Evolutionary conservation across 1,140 invertebrate genomes (phyloP).

Genomic region (Phthorimaea operculella): DNA sequence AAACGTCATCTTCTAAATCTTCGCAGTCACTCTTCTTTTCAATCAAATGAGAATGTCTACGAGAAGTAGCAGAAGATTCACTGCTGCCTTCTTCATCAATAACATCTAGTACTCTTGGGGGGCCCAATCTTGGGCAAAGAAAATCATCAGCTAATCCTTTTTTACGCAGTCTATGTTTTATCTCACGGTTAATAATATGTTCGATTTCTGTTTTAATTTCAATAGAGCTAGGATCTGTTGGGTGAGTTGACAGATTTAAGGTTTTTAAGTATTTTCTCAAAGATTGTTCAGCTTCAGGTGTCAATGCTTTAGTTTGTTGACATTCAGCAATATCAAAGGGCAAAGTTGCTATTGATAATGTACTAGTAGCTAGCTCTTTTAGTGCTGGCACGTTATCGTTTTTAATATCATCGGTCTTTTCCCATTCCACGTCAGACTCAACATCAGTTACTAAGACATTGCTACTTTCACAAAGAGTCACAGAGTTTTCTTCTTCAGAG

Average conservation of each 20-base stretch:
- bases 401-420: constrained; percentile 44
- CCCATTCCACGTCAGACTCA: constrained; percentile 69
- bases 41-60: constrained; percentile 56
- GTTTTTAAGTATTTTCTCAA: constrained; percentile 69
- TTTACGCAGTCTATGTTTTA: constrained; percentile 65
- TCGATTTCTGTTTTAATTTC: constrained; percentile 59
- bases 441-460: constrained; percentile 67
- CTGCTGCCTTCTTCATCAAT: constrained; percentile 75
- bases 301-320: constrained; percentile 44
- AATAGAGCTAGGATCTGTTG: constrained; percentile 30
- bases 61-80: constrained; percentile 64
- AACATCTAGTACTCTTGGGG: constrained; percentile 72
- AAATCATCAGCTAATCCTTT: constrained; percentile 69
- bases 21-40: constrained; percentile 58
- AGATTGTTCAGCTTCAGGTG: constrained; percentile 56
- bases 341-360: constrained; percentile 42
- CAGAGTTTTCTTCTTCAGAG: constrained; percentile 29
- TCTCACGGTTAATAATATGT: constrained; percentile 52
- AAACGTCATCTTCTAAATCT: constrained; percentile 64
- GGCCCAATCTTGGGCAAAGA: constrained; percentile 63
- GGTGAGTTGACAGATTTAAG: constrained; percentile 65
- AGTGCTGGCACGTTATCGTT: constrained; percentile 16
- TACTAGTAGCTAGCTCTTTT: constrained; percentile 33
- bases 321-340: constrained; percentile 48
- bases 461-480: constrained; percentile 37